Evolutionary conservation across 35 echinoderm and acorn worm genomes (phyloP), one percentile per base, ranked within the genome.

Genomic region (Ptychodera flava): DNA sequence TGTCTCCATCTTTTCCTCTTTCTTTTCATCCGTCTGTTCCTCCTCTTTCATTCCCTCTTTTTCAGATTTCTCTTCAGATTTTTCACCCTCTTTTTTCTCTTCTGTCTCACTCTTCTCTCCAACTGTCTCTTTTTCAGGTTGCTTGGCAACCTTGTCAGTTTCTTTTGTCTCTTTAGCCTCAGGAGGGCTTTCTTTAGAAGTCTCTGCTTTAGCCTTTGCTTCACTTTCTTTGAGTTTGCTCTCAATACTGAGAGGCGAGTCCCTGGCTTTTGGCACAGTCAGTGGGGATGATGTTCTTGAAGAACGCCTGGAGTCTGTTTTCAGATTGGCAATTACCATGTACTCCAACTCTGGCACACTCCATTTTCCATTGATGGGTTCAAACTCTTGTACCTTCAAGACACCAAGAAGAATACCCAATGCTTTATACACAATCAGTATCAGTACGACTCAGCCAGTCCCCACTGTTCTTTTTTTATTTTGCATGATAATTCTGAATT

Each of bases 341-440:
- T 64, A 64, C 33, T 93, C 75, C 36, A 97, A 89, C 80, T 97
- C 94, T 0, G 92, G 92, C 28, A 99, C 35, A 81, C 96, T 99
- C 33, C 94, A 91, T 34, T 78, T 89, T 30, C 96, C 96, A 80
- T 99, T 99, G 33, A 99, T 92, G 10, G 96, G 96, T 78, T 99
- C 96, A 92, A 99, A 99, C 37, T 99, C 96, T 32, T 94, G 91
- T 45, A 99, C 96, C 96, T 99, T 29, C 14, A 78, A 80, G n/a
- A 38, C 16, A 86, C 28, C 81, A 35, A 87, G 1, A 45, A 10
- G 33, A 12, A 76, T 1, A 34, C 35, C 29, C 35, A 16, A 87
- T 36, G 35, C 22, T 30, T 28, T 85, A 2, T 29, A n/a, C 29
- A 76, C 30, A 28, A 36, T 30, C 29, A 52, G n/a, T n/a, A n/a